Conservation (phyloP, 2,888 invertebrate genomes). For the Heteropelma amictum region DNA sequence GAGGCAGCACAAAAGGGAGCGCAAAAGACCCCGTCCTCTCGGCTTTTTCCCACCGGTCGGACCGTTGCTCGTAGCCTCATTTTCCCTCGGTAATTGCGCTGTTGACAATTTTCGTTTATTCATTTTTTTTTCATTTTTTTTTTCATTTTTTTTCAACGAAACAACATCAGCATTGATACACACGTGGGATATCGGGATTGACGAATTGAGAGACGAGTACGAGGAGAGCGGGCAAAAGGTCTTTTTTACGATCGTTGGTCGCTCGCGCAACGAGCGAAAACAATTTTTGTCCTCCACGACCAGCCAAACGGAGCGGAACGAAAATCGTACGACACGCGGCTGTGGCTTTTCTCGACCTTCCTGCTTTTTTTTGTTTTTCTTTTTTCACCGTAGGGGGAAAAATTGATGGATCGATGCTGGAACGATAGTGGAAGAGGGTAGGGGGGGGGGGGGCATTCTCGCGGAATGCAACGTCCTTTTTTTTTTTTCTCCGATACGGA, state of each 20-base stretch:
- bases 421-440: neutral
- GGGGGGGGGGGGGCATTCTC: neutral
- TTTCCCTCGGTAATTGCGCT: slow-evolving; percentile 81
- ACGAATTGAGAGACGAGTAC: no score
- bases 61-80: slow-evolving; percentile 80
- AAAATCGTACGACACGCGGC: no score
- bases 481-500: neutral
- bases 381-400: neutral
- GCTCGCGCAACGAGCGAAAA: no score
- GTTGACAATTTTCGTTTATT: slow-evolving; percentile 19
- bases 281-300: no score
- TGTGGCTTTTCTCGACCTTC: slow-evolving; percentile 5
- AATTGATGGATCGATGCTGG: neutral
- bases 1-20: slow-evolving; percentile 91
- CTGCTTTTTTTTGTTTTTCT: neutral
- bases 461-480: slow-evolving; percentile 6
- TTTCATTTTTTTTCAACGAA: slow-evolving; percentile 23
- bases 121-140: neutral
- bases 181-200: no score
- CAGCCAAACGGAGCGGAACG: no score
- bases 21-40: slow-evolving; percentile 87
- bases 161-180: no score
- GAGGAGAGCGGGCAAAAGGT: no score
- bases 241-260: no score
- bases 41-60: slow-evolving; percentile 80